These are phyloP conservation scores for Zapornia atra DNA, from an alignment of 2,113 vertebrate species.

Conservation along the genomic window DNA sequence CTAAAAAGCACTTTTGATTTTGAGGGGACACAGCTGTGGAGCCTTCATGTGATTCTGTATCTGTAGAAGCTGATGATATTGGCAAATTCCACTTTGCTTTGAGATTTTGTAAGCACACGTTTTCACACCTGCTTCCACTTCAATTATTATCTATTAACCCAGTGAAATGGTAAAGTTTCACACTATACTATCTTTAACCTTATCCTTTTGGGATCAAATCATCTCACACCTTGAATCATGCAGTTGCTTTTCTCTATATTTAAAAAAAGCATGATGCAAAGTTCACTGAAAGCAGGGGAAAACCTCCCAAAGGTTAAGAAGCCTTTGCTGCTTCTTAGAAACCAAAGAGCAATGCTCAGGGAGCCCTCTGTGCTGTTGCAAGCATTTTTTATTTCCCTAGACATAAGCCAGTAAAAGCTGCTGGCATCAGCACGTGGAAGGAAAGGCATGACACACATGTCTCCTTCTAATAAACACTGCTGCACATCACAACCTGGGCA, in stretches of 20 bases:
- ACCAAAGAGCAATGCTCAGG: neutral
- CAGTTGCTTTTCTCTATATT: neutral
- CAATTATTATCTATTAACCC: neutral
- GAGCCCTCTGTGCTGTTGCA: neutral
- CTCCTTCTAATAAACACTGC: constrained; percentile 18
- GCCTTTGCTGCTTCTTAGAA: neutral
- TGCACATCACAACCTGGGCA: constrained; percentile 26
- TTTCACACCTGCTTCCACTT: neutral
- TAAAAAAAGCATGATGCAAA: neutral
- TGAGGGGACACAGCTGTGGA: neutral
- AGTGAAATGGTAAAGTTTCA: neutral
- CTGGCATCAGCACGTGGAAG: neutral
- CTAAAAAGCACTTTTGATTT: neutral
- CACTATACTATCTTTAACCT: neutral
- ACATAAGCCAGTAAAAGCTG: constrained; percentile 20
- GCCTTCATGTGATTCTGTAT: neutral
- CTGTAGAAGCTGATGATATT: neutral
- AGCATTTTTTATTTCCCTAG: neutral
- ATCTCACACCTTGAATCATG: neutral
- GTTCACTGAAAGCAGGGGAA: neutral
- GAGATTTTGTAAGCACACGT: neutral
- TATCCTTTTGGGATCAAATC: neutral
- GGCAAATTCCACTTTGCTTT: neutral
- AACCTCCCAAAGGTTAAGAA: neutral
- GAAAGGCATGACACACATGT: constrained; percentile 12